Percentiles rank a stretch among this genome's conserved stretches.
phyloP scores from a whole-genome alignment of 2,888 invertebrate species.

The Crossocerus cetratus region DNA sequence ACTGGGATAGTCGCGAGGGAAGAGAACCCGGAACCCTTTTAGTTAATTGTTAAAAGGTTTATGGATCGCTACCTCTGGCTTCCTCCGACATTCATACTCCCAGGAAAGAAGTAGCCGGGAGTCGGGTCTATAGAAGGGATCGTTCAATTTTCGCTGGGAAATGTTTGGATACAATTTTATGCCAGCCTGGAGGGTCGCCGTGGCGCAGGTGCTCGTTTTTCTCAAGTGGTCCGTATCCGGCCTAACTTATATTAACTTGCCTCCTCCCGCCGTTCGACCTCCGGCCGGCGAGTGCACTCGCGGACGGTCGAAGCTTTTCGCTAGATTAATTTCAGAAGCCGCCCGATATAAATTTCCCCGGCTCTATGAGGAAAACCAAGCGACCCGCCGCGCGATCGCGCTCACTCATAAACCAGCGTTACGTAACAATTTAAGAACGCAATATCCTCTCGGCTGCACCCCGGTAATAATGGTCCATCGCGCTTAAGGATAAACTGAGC shows the following conservation, averaged over 20 bases:
- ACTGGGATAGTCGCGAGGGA: too few relatives aligned
- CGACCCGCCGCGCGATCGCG: background rate
- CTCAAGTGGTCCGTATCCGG: constrained; percentile 36
- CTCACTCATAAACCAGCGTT: background rate
- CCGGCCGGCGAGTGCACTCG: constrained; percentile 16
- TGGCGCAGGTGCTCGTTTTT: constrained; percentile 55
- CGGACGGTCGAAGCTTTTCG: constrained; percentile 55
- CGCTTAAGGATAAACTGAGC: background rate
- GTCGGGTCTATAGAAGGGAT: too few relatives aligned
- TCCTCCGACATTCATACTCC: too few relatives aligned
- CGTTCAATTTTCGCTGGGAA: too few relatives aligned
- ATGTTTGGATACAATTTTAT: too few relatives aligned
- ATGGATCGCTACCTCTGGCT: too few relatives aligned
- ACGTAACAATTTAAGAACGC: constrained; percentile 2
- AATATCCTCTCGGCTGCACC: background rate
- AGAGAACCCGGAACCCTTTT: too few relatives aligned
- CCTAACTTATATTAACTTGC: constrained; percentile 52
- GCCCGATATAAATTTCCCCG: constrained; percentile 35
- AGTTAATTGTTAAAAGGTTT: too few relatives aligned
- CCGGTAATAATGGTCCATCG: background rate
- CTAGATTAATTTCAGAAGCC: constrained; percentile 65
- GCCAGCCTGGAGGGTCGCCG: too few relatives aligned
- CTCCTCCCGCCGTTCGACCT: background rate
- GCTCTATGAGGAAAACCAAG: constrained; percentile 23
- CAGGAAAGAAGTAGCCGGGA: too few relatives aligned